These are phyloP conservation scores for Digitonthophagus gazella DNA, from an alignment of 2,888 invertebrate genomes.

Conservation along the genomic window DNA sequence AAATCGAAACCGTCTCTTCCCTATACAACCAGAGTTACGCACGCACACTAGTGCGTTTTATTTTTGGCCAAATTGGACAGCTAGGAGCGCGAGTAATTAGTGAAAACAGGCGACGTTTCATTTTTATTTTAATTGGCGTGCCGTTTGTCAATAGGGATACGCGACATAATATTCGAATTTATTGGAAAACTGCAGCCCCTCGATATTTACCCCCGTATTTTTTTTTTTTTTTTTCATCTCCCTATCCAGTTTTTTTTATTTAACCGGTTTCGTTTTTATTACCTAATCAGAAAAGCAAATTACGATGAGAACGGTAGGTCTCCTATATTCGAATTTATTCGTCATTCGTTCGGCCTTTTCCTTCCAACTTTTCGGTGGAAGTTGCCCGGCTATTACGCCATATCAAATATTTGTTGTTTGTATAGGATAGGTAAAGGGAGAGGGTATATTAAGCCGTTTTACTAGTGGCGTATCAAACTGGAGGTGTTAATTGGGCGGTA, in stretches of 20 bases:
- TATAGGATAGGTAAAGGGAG: slow-evolving; percentile 3
- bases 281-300: background rate
- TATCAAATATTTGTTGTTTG: slow-evolving; percentile 15
- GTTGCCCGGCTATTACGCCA: background rate
- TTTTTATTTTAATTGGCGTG: slow-evolving; percentile 8
- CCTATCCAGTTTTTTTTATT: background rate
- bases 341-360: background rate
- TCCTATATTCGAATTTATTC: background rate
- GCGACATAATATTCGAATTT: background rate
- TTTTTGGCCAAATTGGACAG: slow-evolving; percentile 14
- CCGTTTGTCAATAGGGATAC: background rate
- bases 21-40: background rate
- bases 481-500: slow-evolving; percentile 10
- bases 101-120: slow-evolving; percentile 4
- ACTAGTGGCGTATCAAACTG: slow-evolving; percentile 6
- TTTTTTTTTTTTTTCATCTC: background rate
- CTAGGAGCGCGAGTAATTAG: slow-evolving; percentile 8
- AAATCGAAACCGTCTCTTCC: background rate
- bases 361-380: background rate
- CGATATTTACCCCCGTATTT: background rate
- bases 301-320: background rate
- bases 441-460: slow-evolving; percentile 5
- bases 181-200: background rate
- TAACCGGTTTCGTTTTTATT: background rate
- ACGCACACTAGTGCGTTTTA: background rate